Percentiles rank a stretch among this genome's conserved stretches.
Conservation (phyloP, 2,888 invertebrate species). For the Stenichneumon culpator region DNA sequence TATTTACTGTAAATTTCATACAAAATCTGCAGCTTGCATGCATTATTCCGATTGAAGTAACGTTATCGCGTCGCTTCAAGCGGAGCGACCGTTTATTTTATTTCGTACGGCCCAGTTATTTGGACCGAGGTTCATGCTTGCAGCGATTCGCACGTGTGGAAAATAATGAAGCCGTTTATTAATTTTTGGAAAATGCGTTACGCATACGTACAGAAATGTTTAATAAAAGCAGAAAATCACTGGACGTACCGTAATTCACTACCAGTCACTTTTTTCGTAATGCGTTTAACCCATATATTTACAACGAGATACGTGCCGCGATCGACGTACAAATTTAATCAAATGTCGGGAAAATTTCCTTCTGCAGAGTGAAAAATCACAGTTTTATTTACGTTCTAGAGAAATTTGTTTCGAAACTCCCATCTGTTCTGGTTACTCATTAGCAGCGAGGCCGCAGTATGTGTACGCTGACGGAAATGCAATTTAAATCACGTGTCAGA, state of each 20-base stretch:
- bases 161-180: not conserved
- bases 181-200: not conserved
- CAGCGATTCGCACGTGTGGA: not conserved
- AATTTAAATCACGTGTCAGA: conserved; percentile 16
- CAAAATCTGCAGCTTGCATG: not conserved
- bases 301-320: not conserved
- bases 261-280: not conserved
- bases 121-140: not conserved
- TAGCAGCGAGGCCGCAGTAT: not conserved
- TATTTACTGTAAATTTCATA: not conserved
- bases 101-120: not conserved
- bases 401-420: not conserved
- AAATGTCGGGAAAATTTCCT: not conserved
- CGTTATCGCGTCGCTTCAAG: not conserved
- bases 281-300: conserved; percentile 9
- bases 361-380: not conserved
- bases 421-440: not conserved
- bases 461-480: conserved; percentile 12
- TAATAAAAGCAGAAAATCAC: not conserved
- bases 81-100: not conserved
- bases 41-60: not conserved
- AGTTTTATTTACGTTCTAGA: not conserved
- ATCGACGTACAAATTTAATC: not conserved
- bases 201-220: not conserved
- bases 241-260: not conserved